These are phyloP conservation scores for Orientallactaga sibirica DNA, from an alignment of 2,797 vertebrate genomes.

Conservation along the genomic window DNA sequence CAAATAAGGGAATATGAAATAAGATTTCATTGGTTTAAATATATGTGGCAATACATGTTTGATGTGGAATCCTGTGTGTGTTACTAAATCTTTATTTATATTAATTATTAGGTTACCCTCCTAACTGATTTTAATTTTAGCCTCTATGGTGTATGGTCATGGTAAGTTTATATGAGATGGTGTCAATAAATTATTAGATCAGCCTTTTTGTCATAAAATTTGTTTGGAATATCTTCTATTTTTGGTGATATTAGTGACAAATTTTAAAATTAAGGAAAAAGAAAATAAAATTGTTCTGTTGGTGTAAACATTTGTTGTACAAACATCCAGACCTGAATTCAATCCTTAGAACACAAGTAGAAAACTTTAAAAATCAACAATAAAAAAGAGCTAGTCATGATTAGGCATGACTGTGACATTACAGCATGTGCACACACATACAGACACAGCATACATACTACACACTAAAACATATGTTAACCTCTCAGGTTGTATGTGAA, in stretches of 20 bases:
- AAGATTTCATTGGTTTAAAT: neutral
- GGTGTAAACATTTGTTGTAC: too few relatives aligned
- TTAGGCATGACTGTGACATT: too few relatives aligned
- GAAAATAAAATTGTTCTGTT: neutral
- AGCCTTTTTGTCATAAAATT: neutral
- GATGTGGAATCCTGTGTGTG: neutral
- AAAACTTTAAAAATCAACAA: too few relatives aligned
- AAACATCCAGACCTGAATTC: too few relatives aligned
- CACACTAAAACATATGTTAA: neutral
- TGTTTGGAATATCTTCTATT: neutral
- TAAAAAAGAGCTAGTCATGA: too few relatives aligned
- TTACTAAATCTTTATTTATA: neutral
- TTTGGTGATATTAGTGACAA: neutral
- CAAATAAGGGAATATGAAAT: neutral
- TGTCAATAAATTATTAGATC: neutral
- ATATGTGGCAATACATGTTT: neutral
- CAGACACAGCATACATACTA: too few relatives aligned
- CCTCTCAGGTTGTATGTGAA: neutral
- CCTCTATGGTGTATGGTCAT: neutral
- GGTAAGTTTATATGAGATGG: neutral
- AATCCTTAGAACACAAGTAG: too few relatives aligned
- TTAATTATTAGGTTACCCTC: neutral
- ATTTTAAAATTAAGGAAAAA: slow-evolving; percentile 39
- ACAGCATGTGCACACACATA: too few relatives aligned
- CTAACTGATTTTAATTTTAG: neutral